Evolutionary conservation across 1,140 invertebrate species (phyloP).

Genomic region (Drosophila kanapiae): DNA sequence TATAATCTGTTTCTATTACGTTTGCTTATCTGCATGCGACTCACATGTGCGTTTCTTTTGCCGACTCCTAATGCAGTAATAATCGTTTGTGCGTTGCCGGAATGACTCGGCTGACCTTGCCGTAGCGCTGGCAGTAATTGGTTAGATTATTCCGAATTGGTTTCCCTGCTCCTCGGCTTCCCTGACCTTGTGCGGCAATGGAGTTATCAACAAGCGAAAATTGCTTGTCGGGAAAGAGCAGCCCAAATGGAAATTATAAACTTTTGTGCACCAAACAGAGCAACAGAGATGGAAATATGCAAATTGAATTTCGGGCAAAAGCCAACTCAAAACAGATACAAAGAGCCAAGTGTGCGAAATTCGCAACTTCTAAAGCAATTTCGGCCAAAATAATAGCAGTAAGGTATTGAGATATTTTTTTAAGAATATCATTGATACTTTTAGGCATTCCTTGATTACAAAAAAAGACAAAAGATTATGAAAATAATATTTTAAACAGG

Average conservation of each 20-base stretch:
- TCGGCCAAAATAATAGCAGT: not conserved
- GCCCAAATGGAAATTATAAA: slow-evolving; percentile 70
- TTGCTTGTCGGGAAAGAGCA: slow-evolving; percentile 59
- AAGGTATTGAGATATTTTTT: not conserved
- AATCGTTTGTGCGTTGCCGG: slow-evolving; percentile 78
- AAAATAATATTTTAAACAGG: too few species aligned
- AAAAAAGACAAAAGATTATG: too few species aligned
- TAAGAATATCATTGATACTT: too few species aligned
- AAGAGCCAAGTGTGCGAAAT: slow-evolving; percentile 56
- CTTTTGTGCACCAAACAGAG: slow-evolving; percentile 36
- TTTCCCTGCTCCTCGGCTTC: slow-evolving; percentile 29
- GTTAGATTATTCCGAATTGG: slow-evolving; percentile 77
- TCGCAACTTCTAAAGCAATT: not conserved
- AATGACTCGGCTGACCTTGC: slow-evolving; percentile 75
- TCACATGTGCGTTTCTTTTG: slow-evolving; percentile 37
- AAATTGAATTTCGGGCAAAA: slow-evolving; percentile 68
- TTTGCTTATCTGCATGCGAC: slow-evolving; percentile 78
- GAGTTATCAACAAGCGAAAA: slow-evolving; percentile 78
- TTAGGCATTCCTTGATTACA: too few species aligned
- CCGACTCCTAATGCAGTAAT: slow-evolving; percentile 72
- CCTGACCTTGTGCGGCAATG: slow-evolving; percentile 59
- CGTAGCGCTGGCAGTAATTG: slow-evolving; percentile 56
- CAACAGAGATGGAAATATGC: slow-evolving; percentile 29
- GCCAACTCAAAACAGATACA: slow-evolving; percentile 53
- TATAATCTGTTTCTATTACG: slow-evolving; percentile 77